A percentile compares a stretch with the other conserved stretches of the same genome.
These are phyloP conservation scores for Xanthorhoe designata DNA, from an alignment of 2,888 invertebrate genomes.

Conservation along the genomic window DNA sequence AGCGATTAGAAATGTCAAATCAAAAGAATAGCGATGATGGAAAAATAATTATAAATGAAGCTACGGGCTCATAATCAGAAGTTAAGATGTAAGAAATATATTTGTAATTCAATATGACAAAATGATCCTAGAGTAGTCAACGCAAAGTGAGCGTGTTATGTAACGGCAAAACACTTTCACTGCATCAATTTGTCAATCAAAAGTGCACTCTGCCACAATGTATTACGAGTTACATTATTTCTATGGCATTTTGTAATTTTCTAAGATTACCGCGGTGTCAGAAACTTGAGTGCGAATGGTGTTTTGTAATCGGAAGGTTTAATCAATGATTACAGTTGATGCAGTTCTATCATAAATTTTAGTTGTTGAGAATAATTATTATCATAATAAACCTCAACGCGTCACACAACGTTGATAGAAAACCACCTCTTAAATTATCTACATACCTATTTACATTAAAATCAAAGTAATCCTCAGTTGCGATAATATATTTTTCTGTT, in stretches of 20 bases:
- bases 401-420: too few species aligned
- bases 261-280: constrained; percentile 39
- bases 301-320: constrained; percentile 31
- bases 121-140: constrained; percentile 45
- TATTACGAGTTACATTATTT: constrained; percentile 24
- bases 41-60: too few species aligned
- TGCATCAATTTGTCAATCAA: constrained; percentile 50
- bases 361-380: not conserved
- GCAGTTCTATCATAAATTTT: constrained; percentile 17
- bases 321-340: constrained; percentile 27
- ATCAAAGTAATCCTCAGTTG: too few species aligned
- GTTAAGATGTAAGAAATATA: not conserved
- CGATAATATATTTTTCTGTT: too few species aligned
- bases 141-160: constrained; percentile 71
- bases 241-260: constrained; percentile 20
- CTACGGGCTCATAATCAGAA: too few species aligned
- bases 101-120: constrained; percentile 25
- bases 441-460: too few species aligned
- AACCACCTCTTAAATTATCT: too few species aligned
- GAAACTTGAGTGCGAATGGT: constrained; percentile 25
- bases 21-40: too few species aligned
- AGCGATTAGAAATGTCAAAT: too few species aligned
- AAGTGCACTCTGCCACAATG: constrained; percentile 51
- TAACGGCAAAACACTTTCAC: constrained; percentile 77
- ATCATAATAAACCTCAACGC: not conserved